Evolutionary conservation across 92 coral and sea anemone species (phyloP), one percentile per base, ranked within the genome.

Genomic region (Umimayanthus kanabou): DNA sequence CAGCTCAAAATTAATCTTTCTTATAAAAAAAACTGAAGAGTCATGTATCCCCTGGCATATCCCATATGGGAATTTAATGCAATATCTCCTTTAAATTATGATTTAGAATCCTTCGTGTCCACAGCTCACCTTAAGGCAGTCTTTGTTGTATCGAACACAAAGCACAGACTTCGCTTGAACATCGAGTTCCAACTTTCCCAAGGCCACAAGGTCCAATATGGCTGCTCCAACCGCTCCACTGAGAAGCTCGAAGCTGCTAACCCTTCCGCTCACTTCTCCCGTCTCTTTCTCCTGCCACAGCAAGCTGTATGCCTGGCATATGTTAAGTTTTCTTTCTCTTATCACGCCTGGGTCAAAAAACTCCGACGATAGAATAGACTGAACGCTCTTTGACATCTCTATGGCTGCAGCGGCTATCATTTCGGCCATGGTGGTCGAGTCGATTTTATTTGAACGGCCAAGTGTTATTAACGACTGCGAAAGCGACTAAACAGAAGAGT

Each of bases 301-400:
- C 78, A 73, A 73, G 25, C 78, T 73, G 78, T 73, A 73, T 15
- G 78, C 78, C 42, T 73, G 78, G 23, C 45, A 73, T 8, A 73
- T 26, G 28, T 18, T 73, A 37, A 73, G 25, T 42, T 73, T 37
- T 42, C 42, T 37, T 42, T 73, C 49, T 4, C 45, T 18, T 73
- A 73, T 73, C 78, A 33, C 78, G 26, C 15, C 78, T 73, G 78
- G 78, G 8, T 39, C 43, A 37, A 73, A 73, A 30, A 37, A 73
- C 11, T 42, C 20, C 7, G 78, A 73, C 23, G 78, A 39, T 23
- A 73, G 15, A 0, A 73, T 23, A 4, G 49, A 73, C 49, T 33
- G 47, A 15, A 73, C 49, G 78, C 6, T 73, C 22, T 73, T 73
- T 37, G 78, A 5, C 25, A 42, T 37, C 22, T 73, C 78, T 10